Base-by-base conservation (phyloP, 2,888 invertebrate genomes). In the Pandemis corylana region DNA sequence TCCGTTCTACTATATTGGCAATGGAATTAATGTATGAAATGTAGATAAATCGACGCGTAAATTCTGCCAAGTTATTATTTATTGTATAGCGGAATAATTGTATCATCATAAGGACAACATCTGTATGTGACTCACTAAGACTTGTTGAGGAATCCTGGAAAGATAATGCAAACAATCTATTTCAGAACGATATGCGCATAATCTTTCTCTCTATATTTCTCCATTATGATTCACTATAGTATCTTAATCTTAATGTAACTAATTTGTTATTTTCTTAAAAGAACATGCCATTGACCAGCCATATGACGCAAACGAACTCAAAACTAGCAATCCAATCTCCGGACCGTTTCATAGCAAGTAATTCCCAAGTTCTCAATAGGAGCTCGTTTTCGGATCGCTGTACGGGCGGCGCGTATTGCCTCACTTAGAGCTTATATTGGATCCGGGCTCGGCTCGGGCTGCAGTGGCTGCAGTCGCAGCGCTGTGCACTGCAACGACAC, bases 361-460 rank as follows among this genome's bases (percentile, higher is more conserved):
- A 73, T 64, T 56, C 15, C 59, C 46, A 15, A 68, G 73, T 64
- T 69, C 59, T 15, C 56, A 51, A 64, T 49, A 64, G 42, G 41
- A 59, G 51, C 53, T 28, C 64, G 41, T 69, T 61, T 64, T 59
- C 59, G 49, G 13, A 41, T 63, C 36, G 53, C 53, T 4, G 20
- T 20, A 9, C 12, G 12, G 12, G 63, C 20, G 10, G 63, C 42
- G 7, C 0, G 20, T 46, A 64, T 64, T 64, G 46, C 46, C 20
- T 4, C 13, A 65, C 65, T 49, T 36, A 15, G 46, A 46, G 68
- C 72, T 46, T 73, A 73, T 53, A 68, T 63, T 42, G 67, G 67
- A 49, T 63, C 68, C 28, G 15, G 49, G 51, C 59, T n/a, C 15
- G 41, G 15, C 46, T 59, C 28, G 41, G 61, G 53, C 63, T 13